Evolutionary conservation across 2,113 vertebrate species (phyloP).

Genomic region (Corvus hawaiiensis): DNA sequence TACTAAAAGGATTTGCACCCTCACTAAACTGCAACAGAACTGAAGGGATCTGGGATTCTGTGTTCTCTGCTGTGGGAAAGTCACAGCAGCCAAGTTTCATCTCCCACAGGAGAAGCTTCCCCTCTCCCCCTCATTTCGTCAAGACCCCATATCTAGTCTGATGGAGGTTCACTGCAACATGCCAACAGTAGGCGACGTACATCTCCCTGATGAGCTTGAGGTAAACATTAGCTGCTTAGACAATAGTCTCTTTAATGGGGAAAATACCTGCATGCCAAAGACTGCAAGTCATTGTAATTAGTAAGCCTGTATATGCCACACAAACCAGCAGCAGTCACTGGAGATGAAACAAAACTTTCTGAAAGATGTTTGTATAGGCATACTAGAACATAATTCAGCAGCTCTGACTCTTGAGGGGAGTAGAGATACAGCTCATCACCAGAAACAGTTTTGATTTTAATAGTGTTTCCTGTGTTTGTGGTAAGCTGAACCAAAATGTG

Average conservation of each 20-base stretch:
- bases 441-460: not conserved
- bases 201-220: not conserved
- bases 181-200: rapidly evolving
- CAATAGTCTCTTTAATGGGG: not conserved
- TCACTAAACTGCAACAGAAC: not conserved
- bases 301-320: not conserved
- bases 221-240: not conserved
- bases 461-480: not conserved
- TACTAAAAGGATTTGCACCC: not conserved
- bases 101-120: not conserved
- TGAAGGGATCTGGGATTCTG: not conserved
- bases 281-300: not conserved
- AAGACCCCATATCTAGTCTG: not conserved
- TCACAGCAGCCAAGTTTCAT: not conserved
- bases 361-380: not conserved
- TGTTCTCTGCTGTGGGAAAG: not conserved
- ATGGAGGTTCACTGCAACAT: not conserved
- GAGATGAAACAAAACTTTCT: not conserved
- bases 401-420: not conserved
- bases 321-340: not conserved
- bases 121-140: not conserved
- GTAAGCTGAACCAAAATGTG: not conserved
- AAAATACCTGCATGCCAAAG: not conserved
- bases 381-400: not conserved
- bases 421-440: not conserved